These are phyloP conservation scores for Salvelinus sp. DNA, from an alignment of 2,113 vertebrate genomes.

Conservation along the genomic window DNA sequence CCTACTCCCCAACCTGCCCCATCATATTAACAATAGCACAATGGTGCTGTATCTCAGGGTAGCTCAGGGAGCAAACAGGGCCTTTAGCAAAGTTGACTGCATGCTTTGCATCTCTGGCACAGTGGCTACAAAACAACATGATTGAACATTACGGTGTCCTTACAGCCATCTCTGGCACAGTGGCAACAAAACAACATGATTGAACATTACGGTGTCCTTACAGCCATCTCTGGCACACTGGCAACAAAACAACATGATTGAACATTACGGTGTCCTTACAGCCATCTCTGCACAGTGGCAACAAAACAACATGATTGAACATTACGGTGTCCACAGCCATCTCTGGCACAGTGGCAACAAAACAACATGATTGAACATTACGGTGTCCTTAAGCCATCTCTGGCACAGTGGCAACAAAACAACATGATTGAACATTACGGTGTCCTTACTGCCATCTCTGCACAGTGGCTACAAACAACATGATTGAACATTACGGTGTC, in stretches of 20 bases:
- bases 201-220: not conserved
- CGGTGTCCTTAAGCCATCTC: too few relatives aligned
- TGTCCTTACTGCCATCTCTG: too few relatives aligned
- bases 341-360: not conserved
- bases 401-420: too few relatives aligned
- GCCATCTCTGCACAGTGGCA: not conserved
- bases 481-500: too few relatives aligned
- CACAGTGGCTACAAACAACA: too few relatives aligned
- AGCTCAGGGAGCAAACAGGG: not conserved
- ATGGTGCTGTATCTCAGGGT: too few relatives aligned
- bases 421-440: too few relatives aligned
- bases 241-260: not conserved
- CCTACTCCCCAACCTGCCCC: too few relatives aligned
- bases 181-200: not conserved
- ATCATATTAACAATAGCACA: too few relatives aligned
- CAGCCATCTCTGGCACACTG: too few relatives aligned
- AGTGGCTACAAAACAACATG: conserved; percentile 11
- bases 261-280: not conserved
- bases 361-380: not conserved
- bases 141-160: not conserved
- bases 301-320: not conserved
- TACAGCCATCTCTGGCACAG: not conserved
- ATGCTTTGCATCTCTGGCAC: too few relatives aligned
- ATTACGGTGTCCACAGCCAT: not conserved
- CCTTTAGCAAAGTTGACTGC: too few relatives aligned